phyloP scores from a whole-genome alignment of 2,113 vertebrate genomes.

The Gambusia affinis region DNA sequence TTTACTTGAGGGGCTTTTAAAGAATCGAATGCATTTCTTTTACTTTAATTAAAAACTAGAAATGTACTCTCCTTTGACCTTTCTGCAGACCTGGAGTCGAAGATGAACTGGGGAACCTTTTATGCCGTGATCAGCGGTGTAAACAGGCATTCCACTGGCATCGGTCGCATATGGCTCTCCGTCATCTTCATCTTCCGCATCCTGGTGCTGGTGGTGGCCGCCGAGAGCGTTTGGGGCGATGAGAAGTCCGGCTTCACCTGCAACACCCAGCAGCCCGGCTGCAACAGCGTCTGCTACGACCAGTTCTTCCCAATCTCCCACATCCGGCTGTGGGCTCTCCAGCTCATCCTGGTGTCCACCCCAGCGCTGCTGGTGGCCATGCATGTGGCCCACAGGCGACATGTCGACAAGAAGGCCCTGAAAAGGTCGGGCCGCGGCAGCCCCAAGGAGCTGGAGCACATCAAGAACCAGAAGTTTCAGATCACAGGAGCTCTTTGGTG shows the following conservation, averaged over 20 bases:
- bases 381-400: conserved; percentile 96
- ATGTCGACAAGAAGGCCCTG: conserved; percentile 93
- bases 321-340: conserved; percentile 95
- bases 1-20: not conserved
- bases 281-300: conserved; percentile 97
- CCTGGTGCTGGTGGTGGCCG: conserved; percentile 96
- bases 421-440: conserved; percentile 83
- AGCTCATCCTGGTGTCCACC: conserved; percentile 96
- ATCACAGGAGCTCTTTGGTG: conserved; percentile 94
- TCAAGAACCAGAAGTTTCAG: conserved; percentile 93
- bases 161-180: conserved; percentile 95
- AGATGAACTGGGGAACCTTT: conserved; percentile 97
- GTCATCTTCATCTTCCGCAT: conserved; percentile 99
- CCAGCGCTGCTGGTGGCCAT: conserved; percentile 95
- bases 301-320: conserved; percentile 98
- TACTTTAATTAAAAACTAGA: not conserved
- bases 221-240: conserved; percentile 96
- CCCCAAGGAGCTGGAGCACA: conserved; percentile 88
- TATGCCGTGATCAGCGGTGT: conserved; percentile 95
- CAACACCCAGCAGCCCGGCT: conserved; percentile 98
- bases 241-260: conserved; percentile 95
- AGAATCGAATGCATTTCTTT: not conserved
- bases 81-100: conserved; percentile 85
- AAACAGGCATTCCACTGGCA: conserved; percentile 96
- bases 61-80: not conserved